A percentile compares a stretch with the other conserved stretches of the same genome.
phyloP scores from a whole-genome alignment of 2,797 vertebrate genomes.

The Poeciliopsis presidionis region DNA sequence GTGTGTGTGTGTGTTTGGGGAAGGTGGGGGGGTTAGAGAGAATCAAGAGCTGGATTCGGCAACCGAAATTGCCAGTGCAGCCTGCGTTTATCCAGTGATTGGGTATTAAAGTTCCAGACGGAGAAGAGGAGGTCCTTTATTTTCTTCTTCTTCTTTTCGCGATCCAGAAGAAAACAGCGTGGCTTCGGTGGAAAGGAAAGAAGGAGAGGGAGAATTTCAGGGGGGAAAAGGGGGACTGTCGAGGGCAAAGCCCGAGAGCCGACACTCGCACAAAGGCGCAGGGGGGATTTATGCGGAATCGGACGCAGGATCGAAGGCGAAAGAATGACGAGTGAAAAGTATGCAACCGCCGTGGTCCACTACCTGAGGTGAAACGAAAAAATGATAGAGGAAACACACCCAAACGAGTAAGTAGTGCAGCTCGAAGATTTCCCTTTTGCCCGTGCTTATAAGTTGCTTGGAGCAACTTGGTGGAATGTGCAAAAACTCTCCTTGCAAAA shows the following conservation, averaged over 20 bases:
- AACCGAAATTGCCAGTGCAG: slow-evolving; percentile 45
- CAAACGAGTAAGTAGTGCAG: slow-evolving; percentile 81
- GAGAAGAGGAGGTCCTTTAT: slow-evolving; percentile 5
- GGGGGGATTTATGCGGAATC: slow-evolving; percentile 72
- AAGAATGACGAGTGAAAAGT: slow-evolving; percentile 80
- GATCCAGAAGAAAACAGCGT: slow-evolving; percentile 49
- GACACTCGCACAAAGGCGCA: slow-evolving; percentile 71
- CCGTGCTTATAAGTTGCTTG: slow-evolving; percentile 57
- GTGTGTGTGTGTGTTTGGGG: slow-evolving; percentile 39
- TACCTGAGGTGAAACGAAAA: slow-evolving; percentile 83
- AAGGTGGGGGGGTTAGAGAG: slow-evolving; percentile 29
- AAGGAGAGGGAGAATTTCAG: background rate
- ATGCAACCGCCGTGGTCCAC: slow-evolving; percentile 75
- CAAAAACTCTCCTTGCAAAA: slow-evolving; percentile 8
- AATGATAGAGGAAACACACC: slow-evolving; percentile 87
- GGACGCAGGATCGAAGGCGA: slow-evolving; percentile 58
- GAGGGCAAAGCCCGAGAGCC: slow-evolving; percentile 67
- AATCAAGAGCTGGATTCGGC: slow-evolving; percentile 61
- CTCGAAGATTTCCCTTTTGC: slow-evolving; percentile 3
- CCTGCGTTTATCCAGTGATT: slow-evolving; percentile 48
- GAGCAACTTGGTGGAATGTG: slow-evolving; percentile 65
- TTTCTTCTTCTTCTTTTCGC: slow-evolving; percentile 8
- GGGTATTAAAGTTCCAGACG: slow-evolving; percentile 47
- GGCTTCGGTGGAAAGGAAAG: slow-evolving; percentile 19
- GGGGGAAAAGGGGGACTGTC: slow-evolving; percentile 1